Conservation (phyloP, 2,888 invertebrate genomes). For the Caenorhabditis angaria region DNA sequence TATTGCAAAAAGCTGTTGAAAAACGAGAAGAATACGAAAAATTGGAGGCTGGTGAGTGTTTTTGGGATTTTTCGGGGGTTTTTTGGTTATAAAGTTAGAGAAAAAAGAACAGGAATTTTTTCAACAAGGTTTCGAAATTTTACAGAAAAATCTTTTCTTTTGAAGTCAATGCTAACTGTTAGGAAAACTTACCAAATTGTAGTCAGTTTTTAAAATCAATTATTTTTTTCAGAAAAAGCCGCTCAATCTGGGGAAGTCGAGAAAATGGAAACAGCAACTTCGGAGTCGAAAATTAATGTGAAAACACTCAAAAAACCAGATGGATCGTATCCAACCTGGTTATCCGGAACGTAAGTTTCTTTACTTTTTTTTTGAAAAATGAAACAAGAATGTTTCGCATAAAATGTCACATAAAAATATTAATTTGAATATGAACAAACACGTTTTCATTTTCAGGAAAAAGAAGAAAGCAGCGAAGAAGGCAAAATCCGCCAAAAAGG, state of each 20-base stretch:
- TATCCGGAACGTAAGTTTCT: constrained; percentile 40
- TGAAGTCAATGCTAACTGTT: too few species aligned
- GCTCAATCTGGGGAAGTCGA: constrained; percentile 7
- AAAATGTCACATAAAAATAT: neutral
- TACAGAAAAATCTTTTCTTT: too few species aligned
- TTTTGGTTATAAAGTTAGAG: neutral
- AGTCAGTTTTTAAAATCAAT: neutral
- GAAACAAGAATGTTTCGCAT: neutral
- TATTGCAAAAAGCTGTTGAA: constrained; percentile 45
- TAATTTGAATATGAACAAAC: neutral
- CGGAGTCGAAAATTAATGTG: constrained; percentile 46
- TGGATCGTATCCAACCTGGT: constrained; percentile 54
- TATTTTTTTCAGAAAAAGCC: constrained; percentile 36
- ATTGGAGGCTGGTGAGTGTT: constrained; percentile 32
- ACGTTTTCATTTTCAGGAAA: constrained; percentile 17
- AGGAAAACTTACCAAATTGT: too few species aligned
- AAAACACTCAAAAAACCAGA: constrained; percentile 55
- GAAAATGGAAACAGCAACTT: constrained; percentile 19
- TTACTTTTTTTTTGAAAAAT: constrained; percentile 3
- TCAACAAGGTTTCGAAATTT: too few species aligned
- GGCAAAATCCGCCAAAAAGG: constrained; percentile 28
- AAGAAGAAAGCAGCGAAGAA: constrained; percentile 38
- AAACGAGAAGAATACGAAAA: constrained; percentile 40
- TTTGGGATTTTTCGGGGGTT: neutral
- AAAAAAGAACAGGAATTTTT: too few species aligned